Conservation (phyloP, 2,888 invertebrate species). For the Priocnemis perturbator region DNA sequence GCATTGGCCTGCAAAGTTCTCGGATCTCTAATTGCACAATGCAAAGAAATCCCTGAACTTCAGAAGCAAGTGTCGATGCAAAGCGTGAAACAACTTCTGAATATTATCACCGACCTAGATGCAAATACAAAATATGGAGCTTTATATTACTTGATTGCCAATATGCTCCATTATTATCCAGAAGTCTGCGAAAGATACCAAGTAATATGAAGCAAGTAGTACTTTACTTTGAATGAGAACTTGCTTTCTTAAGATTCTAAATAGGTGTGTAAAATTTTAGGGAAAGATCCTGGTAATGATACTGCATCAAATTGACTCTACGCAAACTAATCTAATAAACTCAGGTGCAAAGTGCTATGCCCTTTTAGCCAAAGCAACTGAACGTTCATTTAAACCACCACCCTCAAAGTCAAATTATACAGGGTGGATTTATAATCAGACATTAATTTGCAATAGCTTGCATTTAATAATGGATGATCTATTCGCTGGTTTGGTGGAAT, state of each 20-base stretch:
- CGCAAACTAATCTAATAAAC: conserved; percentile 53
- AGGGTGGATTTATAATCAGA: conserved; percentile 58
- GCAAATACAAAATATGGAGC: conserved; percentile 45
- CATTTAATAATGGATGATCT: conserved; percentile 65
- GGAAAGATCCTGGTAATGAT: conserved; percentile 57
- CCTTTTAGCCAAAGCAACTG: conserved; percentile 62
- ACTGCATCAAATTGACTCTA: conserved; percentile 61
- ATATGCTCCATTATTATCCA: conserved; percentile 66
- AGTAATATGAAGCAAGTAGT: conserved; percentile 47
- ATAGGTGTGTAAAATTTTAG: conserved; percentile 49
- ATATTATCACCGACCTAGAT: conserved; percentile 49
- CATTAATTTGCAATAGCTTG: conserved; percentile 66
- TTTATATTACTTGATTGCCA: conserved; percentile 61
- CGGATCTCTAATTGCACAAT: conserved; percentile 51
- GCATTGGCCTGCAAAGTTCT: conserved; percentile 59
- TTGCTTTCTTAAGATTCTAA: background rate
- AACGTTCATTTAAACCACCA: conserved; percentile 64
- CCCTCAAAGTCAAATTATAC: conserved; percentile 51
- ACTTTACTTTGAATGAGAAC: background rate
- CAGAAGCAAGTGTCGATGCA: conserved; percentile 69
- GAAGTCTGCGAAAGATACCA: conserved; percentile 66
- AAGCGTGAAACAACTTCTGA: conserved; percentile 65
- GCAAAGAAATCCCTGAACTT: conserved; percentile 64
- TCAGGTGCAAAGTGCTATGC: conserved; percentile 66
- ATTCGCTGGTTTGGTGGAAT: conserved; percentile 60